Percentiles rank a stretch among this genome's conserved stretches.
Conservation (phyloP, 1,140 invertebrate genomes). For the Gonatopus flavifemur region DNA sequence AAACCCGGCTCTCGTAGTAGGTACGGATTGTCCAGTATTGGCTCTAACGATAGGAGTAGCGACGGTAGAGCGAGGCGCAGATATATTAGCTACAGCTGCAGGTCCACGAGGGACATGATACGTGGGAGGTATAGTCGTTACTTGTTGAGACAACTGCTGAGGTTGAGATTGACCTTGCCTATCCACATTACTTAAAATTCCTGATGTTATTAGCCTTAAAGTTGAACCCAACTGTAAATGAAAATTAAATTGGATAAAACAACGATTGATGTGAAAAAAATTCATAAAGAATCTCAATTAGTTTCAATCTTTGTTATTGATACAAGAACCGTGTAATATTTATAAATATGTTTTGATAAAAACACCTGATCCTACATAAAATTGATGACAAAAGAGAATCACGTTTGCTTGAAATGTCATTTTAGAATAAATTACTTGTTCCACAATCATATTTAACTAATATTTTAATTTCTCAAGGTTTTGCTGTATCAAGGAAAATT, state of each 20-base stretch:
- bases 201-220: conserved; percentile 51
- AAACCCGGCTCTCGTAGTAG: conserved; percentile 28
- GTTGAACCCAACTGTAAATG: conserved; percentile 46
- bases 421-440: neutral
- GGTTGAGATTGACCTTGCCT: conserved; percentile 40
- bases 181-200: conserved; percentile 49
- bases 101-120: conserved; percentile 54
- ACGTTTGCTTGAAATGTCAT: too few species aligned
- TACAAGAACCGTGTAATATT: conserved; percentile 5
- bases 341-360: conserved; percentile 1
- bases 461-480: neutral
- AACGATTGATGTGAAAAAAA: neutral
- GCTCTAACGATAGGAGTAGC: conserved; percentile 54
- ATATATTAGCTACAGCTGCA: conserved; percentile 57
- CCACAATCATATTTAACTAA: neutral
- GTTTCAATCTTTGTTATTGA: conserved; percentile 2
- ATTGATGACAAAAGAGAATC: too few species aligned
- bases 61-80: conserved; percentile 51
- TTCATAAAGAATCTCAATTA: conserved; percentile 1
- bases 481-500: neutral
- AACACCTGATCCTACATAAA: too few species aligned
- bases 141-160: conserved; percentile 40
- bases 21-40: conserved; percentile 29
- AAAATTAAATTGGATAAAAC: conserved; percentile 11
- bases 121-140: conserved; percentile 49